Evolutionary conservation across 2,888 invertebrate genomes (phyloP), one percentile per base, ranked within the genome.

Genomic region (Endomychus coccineus): DNA sequence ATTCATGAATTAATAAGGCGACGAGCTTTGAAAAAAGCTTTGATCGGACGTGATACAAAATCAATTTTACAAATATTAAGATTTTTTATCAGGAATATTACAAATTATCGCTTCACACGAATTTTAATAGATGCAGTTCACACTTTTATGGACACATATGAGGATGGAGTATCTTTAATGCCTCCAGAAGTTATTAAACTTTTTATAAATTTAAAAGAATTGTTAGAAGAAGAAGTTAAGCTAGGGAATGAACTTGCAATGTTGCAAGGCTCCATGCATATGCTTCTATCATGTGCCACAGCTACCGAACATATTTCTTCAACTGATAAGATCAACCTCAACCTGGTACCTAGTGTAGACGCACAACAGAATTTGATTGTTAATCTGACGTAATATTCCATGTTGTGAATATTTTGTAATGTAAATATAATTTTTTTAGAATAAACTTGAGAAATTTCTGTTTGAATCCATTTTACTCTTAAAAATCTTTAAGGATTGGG

Each of bases 1-100:
- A 72, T 95, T 54, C 85, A 87, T 59, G 95, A 95, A 65, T 68
- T 96, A 42, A 80, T 85, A n/a, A 75, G 86, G 54, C 74, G 94
- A 36, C 79, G 82, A 59, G 86, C 82, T 1, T 66, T 97, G 12
- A 70, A 73, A 53, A 72, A 77, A 42, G 90, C 92, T 0, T 66
- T 95, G 27, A 74, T 77, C 27, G 83, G 83, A 2, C 71, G 88
- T 39, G 73, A 78, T 39, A 78, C 80, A 31, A 75, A 75, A 45
- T 74, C 77, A 1, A 64, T 91, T 16, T 67, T 71, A 4, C 66
- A 67, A 38, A 69, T 95, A 36, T 63, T 94, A 5, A 74, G 75
- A 42, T 97, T 91, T 62, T 68, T 92, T n/a, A 73, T 74, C 47
- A 76, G 71, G 40, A 56, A 64, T 42, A 71, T 92, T 32, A 78